phyloP scores from a whole-genome alignment of 1,140 invertebrate genomes.

The Lerema accius region DNA sequence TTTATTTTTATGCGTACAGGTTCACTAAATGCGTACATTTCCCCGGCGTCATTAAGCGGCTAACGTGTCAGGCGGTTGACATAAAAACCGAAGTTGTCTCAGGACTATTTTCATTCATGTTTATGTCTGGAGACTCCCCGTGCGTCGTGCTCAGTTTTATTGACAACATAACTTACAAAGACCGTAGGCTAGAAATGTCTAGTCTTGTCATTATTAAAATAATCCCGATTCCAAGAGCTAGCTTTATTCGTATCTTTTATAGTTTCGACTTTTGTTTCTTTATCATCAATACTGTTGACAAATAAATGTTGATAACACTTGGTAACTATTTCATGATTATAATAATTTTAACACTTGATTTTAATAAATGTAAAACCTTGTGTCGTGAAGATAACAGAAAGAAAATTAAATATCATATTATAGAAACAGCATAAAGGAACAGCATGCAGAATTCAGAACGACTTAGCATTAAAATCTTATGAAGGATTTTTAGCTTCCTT shows the following conservation, averaged over 20 bases:
- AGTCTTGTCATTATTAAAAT: constrained; percentile 44
- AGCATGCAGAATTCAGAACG: too few relatives aligned
- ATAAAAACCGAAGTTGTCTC: constrained; percentile 45
- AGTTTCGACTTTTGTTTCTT: background rate
- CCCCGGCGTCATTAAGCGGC: constrained; percentile 19
- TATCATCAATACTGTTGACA: background rate
- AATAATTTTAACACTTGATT: too few relatives aligned
- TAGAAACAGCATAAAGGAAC: too few relatives aligned
- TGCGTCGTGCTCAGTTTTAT: constrained; percentile 63
- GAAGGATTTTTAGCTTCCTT: too few relatives aligned
- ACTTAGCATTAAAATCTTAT: too few relatives aligned
- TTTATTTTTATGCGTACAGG: constrained; percentile 14
- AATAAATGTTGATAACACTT: too few relatives aligned
- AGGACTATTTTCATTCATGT: constrained; percentile 68
- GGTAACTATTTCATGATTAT: too few relatives aligned
- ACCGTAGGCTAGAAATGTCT: constrained; percentile 48
- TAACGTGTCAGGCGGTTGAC: constrained; percentile 31
- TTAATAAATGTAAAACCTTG: too few relatives aligned
- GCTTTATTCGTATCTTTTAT: background rate
- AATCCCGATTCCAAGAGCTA: background rate
- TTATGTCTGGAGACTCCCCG: constrained; percentile 66
- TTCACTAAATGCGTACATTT: constrained; percentile 18
- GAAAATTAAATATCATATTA: too few relatives aligned
- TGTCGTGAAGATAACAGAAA: too few relatives aligned
- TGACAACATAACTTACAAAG: constrained; percentile 67